Percentiles rank a stretch among this genome's conserved stretches.
These are phyloP conservation scores for Pilophorus perplexus DNA, from an alignment of 2,888 invertebrate species.

Conservation along the genomic window DNA sequence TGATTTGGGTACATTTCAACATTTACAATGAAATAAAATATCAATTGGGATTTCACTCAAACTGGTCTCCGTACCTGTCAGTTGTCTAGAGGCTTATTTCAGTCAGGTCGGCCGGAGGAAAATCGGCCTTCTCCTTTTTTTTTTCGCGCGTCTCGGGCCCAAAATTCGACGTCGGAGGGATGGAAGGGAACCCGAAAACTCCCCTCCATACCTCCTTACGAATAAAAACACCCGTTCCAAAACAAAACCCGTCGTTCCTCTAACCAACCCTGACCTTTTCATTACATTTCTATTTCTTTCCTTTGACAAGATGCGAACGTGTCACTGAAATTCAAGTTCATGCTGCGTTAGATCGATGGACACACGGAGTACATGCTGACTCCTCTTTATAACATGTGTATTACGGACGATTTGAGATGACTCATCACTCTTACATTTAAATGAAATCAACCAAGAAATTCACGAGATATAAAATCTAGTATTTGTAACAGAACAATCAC, in stretches of 20 bases:
- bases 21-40: too few relatives aligned
- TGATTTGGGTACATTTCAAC: too few relatives aligned
- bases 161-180: neutral
- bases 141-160: neutral
- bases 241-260: neutral
- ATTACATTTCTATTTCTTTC: neutral
- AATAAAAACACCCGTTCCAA: neutral
- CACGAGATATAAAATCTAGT: too few relatives aligned
- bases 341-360: neutral
- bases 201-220: too few relatives aligned
- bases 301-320: neutral
- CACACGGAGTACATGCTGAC: too few relatives aligned
- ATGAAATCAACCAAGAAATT: neutral
- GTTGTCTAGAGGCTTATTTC: too few relatives aligned
- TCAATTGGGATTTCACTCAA: too few relatives aligned
- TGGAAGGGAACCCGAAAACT: too few relatives aligned
- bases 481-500: too few relatives aligned
- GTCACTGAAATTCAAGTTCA: neutral
- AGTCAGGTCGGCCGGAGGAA: neutral
- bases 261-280: neutral
- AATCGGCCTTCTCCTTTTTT: neutral
- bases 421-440: neutral
- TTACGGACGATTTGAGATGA: neutral
- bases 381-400: too few relatives aligned
- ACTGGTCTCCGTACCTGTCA: too few relatives aligned